Conservation (phyloP, 2,113 vertebrate species). For the Sminthopsis crassicaudata region DNA sequence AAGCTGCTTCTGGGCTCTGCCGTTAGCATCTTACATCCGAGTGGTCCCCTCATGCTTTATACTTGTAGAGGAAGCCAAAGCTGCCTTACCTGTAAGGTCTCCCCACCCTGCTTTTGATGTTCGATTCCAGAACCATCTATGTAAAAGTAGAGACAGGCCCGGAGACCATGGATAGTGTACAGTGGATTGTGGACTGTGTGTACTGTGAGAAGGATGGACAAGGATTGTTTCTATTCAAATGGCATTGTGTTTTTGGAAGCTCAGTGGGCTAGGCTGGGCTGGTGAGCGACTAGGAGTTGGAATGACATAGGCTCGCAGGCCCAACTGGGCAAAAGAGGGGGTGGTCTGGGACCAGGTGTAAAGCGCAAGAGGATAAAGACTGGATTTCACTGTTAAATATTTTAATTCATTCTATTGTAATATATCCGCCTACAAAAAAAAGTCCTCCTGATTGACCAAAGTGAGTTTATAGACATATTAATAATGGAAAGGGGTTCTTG, state of each 20-base stretch:
- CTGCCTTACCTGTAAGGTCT: background rate
- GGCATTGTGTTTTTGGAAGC: background rate
- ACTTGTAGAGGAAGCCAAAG: background rate
- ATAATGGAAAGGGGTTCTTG: background rate
- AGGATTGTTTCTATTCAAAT: background rate
- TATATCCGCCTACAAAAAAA: background rate
- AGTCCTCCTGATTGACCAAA: background rate
- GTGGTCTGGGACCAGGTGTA: background rate
- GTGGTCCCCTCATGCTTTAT: background rate
- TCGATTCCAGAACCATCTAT: background rate
- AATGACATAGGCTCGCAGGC: background rate
- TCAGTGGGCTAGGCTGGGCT: background rate
- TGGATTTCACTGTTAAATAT: background rate
- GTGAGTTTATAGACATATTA: background rate
- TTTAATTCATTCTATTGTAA: background rate
- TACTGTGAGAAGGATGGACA: background rate
- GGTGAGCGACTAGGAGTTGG: background rate
- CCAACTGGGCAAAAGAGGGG: background rate
- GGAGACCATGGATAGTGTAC: background rate
- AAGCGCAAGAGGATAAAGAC: background rate
- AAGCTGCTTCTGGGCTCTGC: background rate
- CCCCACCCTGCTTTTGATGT: background rate
- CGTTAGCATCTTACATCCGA: background rate
- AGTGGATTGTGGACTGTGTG: background rate
- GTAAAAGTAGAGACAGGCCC: background rate